These are phyloP conservation scores for Odontomachus brunneus DNA, from an alignment of 1,140 invertebrate genomes.

Conservation along the genomic window DNA sequence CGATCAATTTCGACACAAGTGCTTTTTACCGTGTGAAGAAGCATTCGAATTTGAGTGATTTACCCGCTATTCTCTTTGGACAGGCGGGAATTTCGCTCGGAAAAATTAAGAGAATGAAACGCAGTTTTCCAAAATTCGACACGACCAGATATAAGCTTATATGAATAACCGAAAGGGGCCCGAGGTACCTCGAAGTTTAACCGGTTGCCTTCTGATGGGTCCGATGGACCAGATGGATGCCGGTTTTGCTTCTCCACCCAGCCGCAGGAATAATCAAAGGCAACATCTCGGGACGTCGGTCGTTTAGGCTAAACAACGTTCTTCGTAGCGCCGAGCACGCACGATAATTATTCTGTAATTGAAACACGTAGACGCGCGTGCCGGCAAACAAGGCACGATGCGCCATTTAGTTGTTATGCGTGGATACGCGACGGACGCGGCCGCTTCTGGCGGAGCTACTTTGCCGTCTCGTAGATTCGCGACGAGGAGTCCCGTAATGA, in stretches of 20 bases:
- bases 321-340: neutral
- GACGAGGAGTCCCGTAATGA: constrained; percentile 22
- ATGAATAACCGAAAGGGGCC: constrained; percentile 4
- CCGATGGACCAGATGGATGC: constrained; percentile 8
- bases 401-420: constrained; percentile 22
- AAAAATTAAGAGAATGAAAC: too few species aligned
- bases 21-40: too few species aligned
- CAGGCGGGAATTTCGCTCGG: too few species aligned
- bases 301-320: constrained; percentile 8
- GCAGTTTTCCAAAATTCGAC: neutral
- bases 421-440: neutral
- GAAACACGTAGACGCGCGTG: constrained; percentile 61
- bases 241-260: neutral
- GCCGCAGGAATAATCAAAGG: neutral
- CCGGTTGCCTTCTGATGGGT: constrained; percentile 48
- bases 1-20: too few species aligned
- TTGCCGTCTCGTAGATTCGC: neutral
- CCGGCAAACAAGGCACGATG: constrained; percentile 21
- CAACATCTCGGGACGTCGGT: constrained; percentile 32
- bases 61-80: too few species aligned
- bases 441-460: constrained; percentile 12
- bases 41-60: too few species aligned
- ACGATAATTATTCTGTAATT: constrained; percentile 64
- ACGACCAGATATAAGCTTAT: neutral
- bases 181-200: constrained; percentile 41